Evolutionary conservation across 2,113 vertebrate genomes (phyloP), one percentile per base, ranked within the genome.

Genomic region (Cryptoleucopteryx plumbea): DNA sequence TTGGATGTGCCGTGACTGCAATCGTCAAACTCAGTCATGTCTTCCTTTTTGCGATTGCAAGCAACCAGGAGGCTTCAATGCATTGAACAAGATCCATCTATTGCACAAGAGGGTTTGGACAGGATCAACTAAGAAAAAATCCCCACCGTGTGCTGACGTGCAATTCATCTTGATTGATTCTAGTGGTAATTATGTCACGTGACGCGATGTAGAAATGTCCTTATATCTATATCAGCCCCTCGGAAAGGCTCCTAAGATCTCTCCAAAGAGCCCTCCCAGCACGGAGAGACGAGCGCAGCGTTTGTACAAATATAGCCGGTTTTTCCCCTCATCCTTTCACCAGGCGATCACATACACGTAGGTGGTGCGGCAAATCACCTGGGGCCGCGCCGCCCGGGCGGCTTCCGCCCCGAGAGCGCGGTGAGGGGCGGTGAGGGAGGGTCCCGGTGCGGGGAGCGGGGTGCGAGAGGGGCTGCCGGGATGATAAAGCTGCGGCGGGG

Each of bases 161-260:
- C 99, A 99, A 99, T 99, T 99, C 99, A 99, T 99, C 99, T 99
- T 99, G 99, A 99, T 99, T 99, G 99, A 99, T 99, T 99, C 99
- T 99, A 98, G 99, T 99, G 99, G 99, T 99, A 99, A 99, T 99
- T 99, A 99, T 99, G 99, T 99, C 99, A 99, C 99, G 99, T 99
- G 99, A 99, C 99, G 99, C 99, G 98, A 99, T 99, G 98, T 98
- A 99, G 99, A 99, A 99, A 99, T 99, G 99, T 99, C 99, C 99
- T 99, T 99, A 99, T 99, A 99, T 99, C 99, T 99, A 98, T 99
- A 99, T 99, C 99, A 98, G 98, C 98, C 98, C 98, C 99, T 99
- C 98, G 98, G 98, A 99, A 99, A 98, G 98, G 98, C 98, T 98
- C 98, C 96, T 96, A 91, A 95, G 94, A 93, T 92, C 94, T 96